phyloP scores from a whole-genome alignment of 2,113 vertebrate species.

The Daboia siamensis region DNA sequence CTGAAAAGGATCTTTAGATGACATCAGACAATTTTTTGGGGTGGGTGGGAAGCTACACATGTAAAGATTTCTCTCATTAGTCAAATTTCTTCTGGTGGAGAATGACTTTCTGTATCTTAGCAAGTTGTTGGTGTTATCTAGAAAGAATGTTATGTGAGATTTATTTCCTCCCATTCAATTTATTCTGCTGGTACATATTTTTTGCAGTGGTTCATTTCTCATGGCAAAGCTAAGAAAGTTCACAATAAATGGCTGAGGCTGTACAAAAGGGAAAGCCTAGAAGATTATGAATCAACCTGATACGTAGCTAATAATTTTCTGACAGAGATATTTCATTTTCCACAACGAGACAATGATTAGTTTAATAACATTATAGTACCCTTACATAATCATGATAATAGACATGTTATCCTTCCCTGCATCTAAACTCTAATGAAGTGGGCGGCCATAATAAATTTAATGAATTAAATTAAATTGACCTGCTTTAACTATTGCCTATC shows the following conservation, averaged over 20 bases:
- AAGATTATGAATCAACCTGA: neutral
- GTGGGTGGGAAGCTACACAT: neutral
- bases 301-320: neutral
- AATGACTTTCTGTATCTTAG: neutral
- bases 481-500: neutral
- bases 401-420: neutral
- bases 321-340: neutral
- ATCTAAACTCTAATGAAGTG: neutral
- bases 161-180: neutral
- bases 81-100: neutral
- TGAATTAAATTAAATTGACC: neutral
- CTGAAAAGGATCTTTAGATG: neutral
- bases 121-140: neutral
- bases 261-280: neutral
- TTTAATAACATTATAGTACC: neutral
- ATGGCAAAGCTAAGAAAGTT: neutral
- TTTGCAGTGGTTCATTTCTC: neutral
- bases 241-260: neutral
- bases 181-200: neutral
- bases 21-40: neutral
- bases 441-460: neutral
- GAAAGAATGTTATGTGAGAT: neutral
- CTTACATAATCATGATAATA: neutral
- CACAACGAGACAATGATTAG: neutral
- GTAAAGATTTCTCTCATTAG: neutral